Evolutionary conservation across 2,797 vertebrate genomes (phyloP).

Genomic region (Masticophis lateralis): DNA sequence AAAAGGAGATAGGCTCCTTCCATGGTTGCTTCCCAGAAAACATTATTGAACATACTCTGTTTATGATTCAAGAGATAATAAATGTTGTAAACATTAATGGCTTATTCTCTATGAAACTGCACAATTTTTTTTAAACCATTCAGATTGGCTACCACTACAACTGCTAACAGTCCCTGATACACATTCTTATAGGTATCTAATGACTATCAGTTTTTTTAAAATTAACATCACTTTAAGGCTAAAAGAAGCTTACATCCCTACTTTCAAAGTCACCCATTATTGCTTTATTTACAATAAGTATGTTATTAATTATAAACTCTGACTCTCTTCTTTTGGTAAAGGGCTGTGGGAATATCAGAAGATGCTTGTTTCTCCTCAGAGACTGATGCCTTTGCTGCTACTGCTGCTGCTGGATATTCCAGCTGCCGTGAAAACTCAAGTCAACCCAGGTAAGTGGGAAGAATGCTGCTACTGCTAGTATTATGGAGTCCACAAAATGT

Average conservation of each 20-base stretch:
- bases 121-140: neutral
- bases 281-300: neutral
- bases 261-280: neutral
- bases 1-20: neutral
- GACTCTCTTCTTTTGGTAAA: neutral
- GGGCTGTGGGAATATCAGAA: neutral
- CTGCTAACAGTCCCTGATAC: neutral
- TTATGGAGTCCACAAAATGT: neutral
- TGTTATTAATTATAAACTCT: neutral
- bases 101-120: neutral
- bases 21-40: neutral
- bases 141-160: neutral
- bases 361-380: neutral
- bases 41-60: neutral
- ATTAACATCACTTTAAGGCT: neutral
- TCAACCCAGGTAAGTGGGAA: constrained; percentile 29
- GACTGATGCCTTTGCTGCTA: neutral
- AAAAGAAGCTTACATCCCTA: neutral
- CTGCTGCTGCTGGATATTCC: constrained; percentile 10
- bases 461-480: neutral
- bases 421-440: constrained; percentile 13
- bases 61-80: neutral
- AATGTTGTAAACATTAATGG: neutral
- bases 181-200: neutral
- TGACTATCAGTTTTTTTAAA: neutral